Evolutionary conservation across 1,140 invertebrate genomes (phyloP).

Genomic region (Babylonia areolata): DNA sequence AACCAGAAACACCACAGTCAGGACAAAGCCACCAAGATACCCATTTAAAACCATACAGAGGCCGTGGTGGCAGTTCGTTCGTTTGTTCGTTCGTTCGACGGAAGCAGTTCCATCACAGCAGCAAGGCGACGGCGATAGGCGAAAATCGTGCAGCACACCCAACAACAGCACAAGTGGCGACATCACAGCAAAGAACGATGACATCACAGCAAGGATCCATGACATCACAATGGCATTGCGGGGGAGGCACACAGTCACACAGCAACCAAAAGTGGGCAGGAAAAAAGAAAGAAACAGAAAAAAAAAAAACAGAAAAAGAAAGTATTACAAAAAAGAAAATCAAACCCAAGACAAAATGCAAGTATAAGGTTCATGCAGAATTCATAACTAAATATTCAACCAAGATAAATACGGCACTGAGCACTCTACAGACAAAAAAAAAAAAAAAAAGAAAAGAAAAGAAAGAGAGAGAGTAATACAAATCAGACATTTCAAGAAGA

Average conservation of each 20-base stretch:
- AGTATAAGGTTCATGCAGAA: background rate
- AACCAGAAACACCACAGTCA: background rate
- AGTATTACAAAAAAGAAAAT: background rate
- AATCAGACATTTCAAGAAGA: no score
- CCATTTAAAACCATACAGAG: background rate
- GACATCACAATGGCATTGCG: constrained; percentile 35
- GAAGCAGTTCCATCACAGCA: background rate
- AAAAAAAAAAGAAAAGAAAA: no score
- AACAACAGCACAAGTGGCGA: constrained; percentile 38
- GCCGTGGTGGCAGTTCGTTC: no score
- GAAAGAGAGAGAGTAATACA: no score
- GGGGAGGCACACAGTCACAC: constrained; percentile 32
- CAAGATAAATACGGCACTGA: background rate
- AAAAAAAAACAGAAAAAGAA: constrained; percentile 21
- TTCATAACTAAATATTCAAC: background rate
- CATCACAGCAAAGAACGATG: constrained; percentile 35
- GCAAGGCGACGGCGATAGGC: background rate
- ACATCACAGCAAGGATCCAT: constrained; percentile 29
- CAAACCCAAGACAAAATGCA: background rate
- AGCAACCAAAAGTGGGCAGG: constrained; percentile 15
- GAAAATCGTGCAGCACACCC: constrained; percentile 31
- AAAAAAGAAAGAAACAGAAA: constrained; percentile 20
- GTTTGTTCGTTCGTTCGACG: no score
- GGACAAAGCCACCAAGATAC: background rate
- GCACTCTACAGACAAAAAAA: background rate